Evolutionary conservation across 2,113 vertebrate species (phyloP).

Genomic region (Albula glossodonta): DNA sequence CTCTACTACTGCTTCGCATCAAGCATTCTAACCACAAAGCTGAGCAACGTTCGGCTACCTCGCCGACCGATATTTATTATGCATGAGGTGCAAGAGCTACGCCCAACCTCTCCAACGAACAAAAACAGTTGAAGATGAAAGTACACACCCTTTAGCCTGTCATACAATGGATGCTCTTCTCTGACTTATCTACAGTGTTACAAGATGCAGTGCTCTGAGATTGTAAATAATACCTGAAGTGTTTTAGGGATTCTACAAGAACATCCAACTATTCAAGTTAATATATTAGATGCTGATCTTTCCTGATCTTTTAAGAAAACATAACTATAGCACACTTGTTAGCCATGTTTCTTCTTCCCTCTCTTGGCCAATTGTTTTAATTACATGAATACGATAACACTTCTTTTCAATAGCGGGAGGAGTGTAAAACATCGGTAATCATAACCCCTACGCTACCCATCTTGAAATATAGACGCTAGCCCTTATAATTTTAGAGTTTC

Average conservation of each 20-base stretch:
- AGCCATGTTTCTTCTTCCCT: not conserved
- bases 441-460: not conserved
- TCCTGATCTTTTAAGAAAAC: not conserved
- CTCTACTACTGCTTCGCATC: constrained; percentile 46
- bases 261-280: too few species aligned
- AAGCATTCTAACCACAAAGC: constrained; percentile 44
- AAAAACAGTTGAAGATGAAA: constrained; percentile 51
- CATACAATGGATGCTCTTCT: not conserved
- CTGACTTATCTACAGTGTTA: constrained; percentile 6
- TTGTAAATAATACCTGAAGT: too few species aligned
- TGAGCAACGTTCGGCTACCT: constrained; percentile 40
- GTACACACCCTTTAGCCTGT: not conserved
- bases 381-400: not conserved
- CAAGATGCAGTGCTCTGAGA: too few species aligned
- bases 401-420: not conserved
- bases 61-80: constrained; percentile 63
- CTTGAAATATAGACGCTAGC: constrained; percentile 6
- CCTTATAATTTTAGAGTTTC: constrained; percentile 37
- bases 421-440: not conserved
- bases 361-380: not conserved
- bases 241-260: too few species aligned
- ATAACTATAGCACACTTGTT: not conserved
- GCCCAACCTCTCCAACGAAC: constrained; percentile 25
- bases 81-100: constrained; percentile 53
- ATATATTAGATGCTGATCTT: too few species aligned